Conservation (phyloP, 1,140 invertebrate species). For the Manduca sexta region DNA sequence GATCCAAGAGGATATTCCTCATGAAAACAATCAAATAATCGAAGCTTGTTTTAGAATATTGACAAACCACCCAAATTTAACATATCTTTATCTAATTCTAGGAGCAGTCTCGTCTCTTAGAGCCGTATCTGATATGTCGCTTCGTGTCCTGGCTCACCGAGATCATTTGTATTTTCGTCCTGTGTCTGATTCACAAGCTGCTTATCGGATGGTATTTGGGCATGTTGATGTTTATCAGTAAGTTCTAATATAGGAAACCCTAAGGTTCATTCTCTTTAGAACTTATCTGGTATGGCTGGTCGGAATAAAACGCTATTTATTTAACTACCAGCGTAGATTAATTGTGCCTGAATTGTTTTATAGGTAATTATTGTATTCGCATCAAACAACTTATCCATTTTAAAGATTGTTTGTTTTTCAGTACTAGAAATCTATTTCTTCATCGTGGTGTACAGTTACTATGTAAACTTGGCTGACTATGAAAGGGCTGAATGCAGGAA, state of each 20-base stretch:
- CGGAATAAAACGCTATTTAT: too few relatives aligned
- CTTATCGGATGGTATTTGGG: conserved; percentile 30
- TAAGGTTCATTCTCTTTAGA: too few relatives aligned
- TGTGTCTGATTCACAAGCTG: conserved; percentile 17
- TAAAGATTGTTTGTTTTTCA: conserved; percentile 17
- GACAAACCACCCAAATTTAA: too few relatives aligned
- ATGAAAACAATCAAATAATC: too few relatives aligned
- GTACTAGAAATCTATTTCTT: conserved; percentile 36
- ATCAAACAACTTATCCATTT: too few relatives aligned
- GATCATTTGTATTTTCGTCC: not conserved
- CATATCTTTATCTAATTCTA: conserved; percentile 8
- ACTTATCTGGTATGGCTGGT: too few relatives aligned
- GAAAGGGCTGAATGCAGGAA: conserved; percentile 1
- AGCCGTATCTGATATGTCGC: conserved; percentile 23
- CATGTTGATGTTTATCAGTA: conserved; percentile 25
- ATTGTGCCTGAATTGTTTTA: too few relatives aligned
- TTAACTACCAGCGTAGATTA: too few relatives aligned
- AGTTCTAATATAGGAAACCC: too few relatives aligned
- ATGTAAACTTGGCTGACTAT: conserved; percentile 7
- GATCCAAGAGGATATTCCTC: too few relatives aligned
- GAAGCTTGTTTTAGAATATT: too few relatives aligned
- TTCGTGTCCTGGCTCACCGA: conserved; percentile 17
- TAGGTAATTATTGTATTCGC: too few relatives aligned
- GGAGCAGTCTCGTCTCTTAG: conserved; percentile 11
- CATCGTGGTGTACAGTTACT: conserved; percentile 36